phyloP scores from a whole-genome alignment of 2,113 vertebrate genomes.

The Amia ocellicauda region DNA sequence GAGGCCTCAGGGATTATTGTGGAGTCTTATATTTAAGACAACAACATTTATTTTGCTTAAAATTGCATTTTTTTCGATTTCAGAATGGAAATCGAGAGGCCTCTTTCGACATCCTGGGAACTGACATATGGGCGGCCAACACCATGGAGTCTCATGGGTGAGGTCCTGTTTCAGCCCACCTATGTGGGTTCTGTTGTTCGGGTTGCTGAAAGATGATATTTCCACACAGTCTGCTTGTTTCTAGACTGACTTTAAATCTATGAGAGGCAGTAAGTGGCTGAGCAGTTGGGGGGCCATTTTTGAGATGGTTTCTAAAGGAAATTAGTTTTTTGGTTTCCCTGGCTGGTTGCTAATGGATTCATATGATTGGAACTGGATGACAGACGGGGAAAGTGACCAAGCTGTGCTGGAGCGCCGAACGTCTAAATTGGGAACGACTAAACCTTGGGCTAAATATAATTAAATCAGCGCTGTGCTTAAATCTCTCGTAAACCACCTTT shows the following conservation, averaged over 20 bases:
- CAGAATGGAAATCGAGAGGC: constrained; percentile 90
- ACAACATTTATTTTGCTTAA: too few relatives aligned
- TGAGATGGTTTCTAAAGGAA: not conserved
- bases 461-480: not conserved
- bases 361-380: too few relatives aligned
- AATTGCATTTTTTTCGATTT: constrained; percentile 19
- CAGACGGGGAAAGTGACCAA: not conserved
- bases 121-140: constrained; percentile 97
- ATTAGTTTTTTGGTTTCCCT: not conserved
- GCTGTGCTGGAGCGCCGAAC: not conserved
- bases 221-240: too few relatives aligned
- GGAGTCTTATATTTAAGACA: too few relatives aligned
- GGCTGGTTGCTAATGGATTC: too few relatives aligned
- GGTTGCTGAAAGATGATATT: too few relatives aligned
- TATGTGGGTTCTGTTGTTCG: not conserved
- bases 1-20: too few relatives aligned
- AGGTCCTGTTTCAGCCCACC: constrained; percentile 20
- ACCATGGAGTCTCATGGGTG: constrained; percentile 89
- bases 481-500: not conserved
- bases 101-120: constrained; percentile 89
- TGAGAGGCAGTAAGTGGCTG: too few relatives aligned
- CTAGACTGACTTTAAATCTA: too few relatives aligned
- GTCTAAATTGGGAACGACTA: constrained; percentile 9
- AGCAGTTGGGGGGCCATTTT: too few relatives aligned
- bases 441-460: constrained; percentile 16